phyloP scores from a whole-genome alignment of 2,797 vertebrate genomes.

The Rhinophrynus dorsalis region DNA sequence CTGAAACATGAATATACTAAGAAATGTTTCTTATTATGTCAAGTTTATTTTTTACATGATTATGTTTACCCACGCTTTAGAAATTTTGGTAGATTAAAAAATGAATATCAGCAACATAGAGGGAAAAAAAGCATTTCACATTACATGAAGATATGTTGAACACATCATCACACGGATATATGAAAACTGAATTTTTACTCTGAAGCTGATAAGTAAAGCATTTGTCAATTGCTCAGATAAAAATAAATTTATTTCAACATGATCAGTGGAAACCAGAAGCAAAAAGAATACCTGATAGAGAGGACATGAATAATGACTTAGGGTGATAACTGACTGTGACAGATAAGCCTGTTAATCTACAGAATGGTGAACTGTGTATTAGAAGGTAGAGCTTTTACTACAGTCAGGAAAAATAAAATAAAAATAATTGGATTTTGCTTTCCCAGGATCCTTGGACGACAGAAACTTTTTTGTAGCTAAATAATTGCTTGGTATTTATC shows the following conservation, averaged over 20 bases:
- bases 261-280: slow-evolving; percentile 36
- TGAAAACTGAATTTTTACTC: slow-evolving; percentile 15
- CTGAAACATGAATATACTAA: no score
- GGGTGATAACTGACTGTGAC: slow-evolving; percentile 45
- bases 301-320: slow-evolving; percentile 46
- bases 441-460: slow-evolving; percentile 19
- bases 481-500: slow-evolving; percentile 40
- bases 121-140: slow-evolving; percentile 6
- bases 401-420: slow-evolving; percentile 6
- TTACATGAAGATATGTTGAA: neutral
- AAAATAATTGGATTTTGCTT: slow-evolving; percentile 46
- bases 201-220: slow-evolving; percentile 34
- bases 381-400: slow-evolving; percentile 34
- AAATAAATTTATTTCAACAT: slow-evolving; percentile 46
- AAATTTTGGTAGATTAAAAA: no score
- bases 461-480: slow-evolving; percentile 21
- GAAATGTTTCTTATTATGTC: no score
- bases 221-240: slow-evolving; percentile 26
- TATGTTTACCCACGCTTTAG: no score
- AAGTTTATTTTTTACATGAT: no score
- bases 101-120: neutral
- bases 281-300: slow-evolving; percentile 37
- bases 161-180: slow-evolving; percentile 19
- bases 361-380: slow-evolving; percentile 33
- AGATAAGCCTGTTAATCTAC: slow-evolving; percentile 46